These are phyloP conservation scores for Pammene fasciana DNA, from an alignment of 2,888 invertebrate genomes.

Conservation along the genomic window DNA sequence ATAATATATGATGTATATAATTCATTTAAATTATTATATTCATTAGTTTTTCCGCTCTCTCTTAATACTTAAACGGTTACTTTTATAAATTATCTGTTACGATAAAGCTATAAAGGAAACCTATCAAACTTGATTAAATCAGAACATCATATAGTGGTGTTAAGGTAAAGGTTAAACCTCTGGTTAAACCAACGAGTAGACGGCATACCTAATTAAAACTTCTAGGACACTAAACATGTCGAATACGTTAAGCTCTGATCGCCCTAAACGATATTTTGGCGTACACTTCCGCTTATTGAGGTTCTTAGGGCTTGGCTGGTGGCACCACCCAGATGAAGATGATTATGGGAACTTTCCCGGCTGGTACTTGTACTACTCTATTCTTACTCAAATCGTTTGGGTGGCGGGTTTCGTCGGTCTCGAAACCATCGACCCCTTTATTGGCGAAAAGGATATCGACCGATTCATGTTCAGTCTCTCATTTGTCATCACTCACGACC, in stretches of 20 bases:
- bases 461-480: conserved; percentile 78
- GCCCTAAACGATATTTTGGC: conserved; percentile 66
- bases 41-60: conserved; percentile 6
- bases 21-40: neutral
- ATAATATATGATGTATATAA: too few relatives aligned
- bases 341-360: conserved; percentile 69
- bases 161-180: neutral
- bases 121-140: conserved; percentile 30
- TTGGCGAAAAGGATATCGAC: conserved; percentile 74
- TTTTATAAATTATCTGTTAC: neutral
- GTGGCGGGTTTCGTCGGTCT: conserved; percentile 75
- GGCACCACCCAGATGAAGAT: conserved; percentile 74
- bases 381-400: conserved; percentile 71
- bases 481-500: conserved; percentile 76
- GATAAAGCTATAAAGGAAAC: conserved; percentile 34
- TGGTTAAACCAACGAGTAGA: too few relatives aligned
- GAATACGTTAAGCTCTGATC: conserved; percentile 44
- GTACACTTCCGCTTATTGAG: conserved; percentile 68
- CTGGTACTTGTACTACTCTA: conserved; percentile 70
- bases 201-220: conserved; percentile 6
- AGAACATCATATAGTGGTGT: conserved; percentile 11
- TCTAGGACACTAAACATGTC: conserved; percentile 1
- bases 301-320: conserved; percentile 75
- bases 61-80: conserved; percentile 7
- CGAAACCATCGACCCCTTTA: conserved; percentile 76